Evolutionary conservation across 1,140 invertebrate genomes (phyloP).

Genomic region (Drosophila carrolli): DNA sequence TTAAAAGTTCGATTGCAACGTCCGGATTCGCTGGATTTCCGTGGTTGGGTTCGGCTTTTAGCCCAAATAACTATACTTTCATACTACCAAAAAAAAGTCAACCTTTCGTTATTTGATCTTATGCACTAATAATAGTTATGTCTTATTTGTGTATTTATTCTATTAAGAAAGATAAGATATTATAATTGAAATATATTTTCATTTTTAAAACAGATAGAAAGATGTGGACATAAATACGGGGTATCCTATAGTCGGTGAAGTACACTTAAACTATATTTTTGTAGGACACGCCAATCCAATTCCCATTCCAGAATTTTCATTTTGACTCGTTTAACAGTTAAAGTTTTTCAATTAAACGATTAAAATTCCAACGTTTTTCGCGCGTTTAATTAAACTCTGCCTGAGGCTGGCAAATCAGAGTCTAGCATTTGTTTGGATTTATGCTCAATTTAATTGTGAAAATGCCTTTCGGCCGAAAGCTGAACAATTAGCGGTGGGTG

Average conservation of each 20-base stretch:
- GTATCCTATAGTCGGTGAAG: background rate
- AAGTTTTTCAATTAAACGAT: slow-evolving; percentile 78
- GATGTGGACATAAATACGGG: background rate
- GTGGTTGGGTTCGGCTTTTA: background rate
- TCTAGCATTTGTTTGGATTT: slow-evolving; percentile 67
- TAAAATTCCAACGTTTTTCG: slow-evolving; percentile 58
- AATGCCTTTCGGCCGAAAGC: slow-evolving; percentile 46
- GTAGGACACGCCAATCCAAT: slow-evolving; percentile 36
- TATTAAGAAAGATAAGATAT: no score
- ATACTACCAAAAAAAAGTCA: background rate
- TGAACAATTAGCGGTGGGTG: slow-evolving; percentile 25
- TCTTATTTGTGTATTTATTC: no score
- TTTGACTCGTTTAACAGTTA: slow-evolving; percentile 27
- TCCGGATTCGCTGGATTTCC: slow-evolving; percentile 14
- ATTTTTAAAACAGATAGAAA: no score
- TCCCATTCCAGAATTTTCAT: slow-evolving; percentile 19
- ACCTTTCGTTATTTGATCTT: background rate
- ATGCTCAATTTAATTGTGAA: slow-evolving; percentile 75
- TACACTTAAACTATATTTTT: slow-evolving; percentile 4
- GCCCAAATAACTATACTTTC: background rate
- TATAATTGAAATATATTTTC: no score
- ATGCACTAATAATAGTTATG: no score
- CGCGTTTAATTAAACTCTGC: slow-evolving; percentile 66
- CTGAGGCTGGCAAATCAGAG: slow-evolving; percentile 32
- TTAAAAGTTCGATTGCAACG: slow-evolving; percentile 8